A percentile compares a stretch with the other conserved stretches of the same genome.
Evolutionary conservation across 2,113 vertebrate genomes (phyloP).

Genomic region (Caranx ignobilis): DNA sequence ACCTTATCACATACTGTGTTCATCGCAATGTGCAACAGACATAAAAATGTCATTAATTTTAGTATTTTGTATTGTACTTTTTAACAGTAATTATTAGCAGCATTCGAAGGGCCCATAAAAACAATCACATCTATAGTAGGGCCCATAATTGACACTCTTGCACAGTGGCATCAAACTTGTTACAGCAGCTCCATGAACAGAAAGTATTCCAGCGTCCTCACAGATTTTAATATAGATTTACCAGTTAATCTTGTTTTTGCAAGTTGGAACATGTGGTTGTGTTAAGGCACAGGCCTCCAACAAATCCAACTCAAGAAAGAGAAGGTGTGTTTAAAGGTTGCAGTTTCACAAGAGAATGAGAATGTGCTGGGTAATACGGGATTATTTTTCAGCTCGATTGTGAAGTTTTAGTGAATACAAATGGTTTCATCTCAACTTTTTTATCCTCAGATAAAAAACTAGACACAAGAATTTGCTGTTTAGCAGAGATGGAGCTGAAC

Average conservation of each 20-base stretch:
- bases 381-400: background rate
- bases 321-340: too few relatives aligned
- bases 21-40: background rate
- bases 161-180: background rate
- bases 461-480: too few relatives aligned
- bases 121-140: background rate
- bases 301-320: background rate
- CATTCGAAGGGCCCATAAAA: background rate
- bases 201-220: background rate
- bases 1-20: constrained; percentile 10
- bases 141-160: background rate
- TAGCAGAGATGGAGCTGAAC: background rate
- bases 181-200: background rate
- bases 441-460: background rate
- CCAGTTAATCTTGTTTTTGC: background rate
- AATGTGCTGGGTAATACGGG: background rate
- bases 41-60: constrained; percentile 5
- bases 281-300: background rate
- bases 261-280: background rate
- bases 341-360: background rate
- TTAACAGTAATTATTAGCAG: background rate
- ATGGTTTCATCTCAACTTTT: background rate
- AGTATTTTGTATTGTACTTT: background rate
- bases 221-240: background rate
- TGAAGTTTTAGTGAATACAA: background rate